Percentiles rank a stretch among this genome's conserved stretches.
phyloP scores from a whole-genome alignment of 2,888 invertebrate species.

The Tridacna crocea region DNA sequence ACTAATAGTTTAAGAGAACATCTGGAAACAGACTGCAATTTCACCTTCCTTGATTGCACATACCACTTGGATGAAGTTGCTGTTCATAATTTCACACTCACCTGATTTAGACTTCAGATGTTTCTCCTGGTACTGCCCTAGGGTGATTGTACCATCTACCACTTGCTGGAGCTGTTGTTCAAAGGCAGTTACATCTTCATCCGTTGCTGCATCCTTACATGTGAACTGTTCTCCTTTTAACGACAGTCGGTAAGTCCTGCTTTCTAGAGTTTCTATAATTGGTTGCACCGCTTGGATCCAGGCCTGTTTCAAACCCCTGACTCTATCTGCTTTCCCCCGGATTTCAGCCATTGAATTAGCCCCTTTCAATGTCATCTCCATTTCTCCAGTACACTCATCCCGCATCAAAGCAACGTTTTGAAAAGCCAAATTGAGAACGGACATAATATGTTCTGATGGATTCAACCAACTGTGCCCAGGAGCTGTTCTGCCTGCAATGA shows the following conservation, averaged over 20 bases:
- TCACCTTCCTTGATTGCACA: no score
- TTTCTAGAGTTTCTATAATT: not conserved
- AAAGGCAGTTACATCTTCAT: not conserved
- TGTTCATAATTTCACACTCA: no score
- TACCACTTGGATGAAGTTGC: no score
- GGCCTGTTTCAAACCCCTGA: not conserved
- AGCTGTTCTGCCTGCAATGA: slow-evolving; percentile 45
- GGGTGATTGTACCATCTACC: not conserved
- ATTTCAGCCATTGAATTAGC: not conserved
- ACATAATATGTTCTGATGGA: slow-evolving; percentile 60
- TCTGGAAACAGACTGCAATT: no score
- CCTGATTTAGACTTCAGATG: not conserved
- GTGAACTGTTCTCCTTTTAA: not conserved
- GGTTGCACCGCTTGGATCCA: not conserved
- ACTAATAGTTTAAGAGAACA: no score
- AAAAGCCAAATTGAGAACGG: slow-evolving; percentile 47
- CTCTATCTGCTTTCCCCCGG: not conserved
- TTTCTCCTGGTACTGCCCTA: not conserved
- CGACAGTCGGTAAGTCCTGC: not conserved
- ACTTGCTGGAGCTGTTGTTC: not conserved
- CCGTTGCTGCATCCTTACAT: not conserved
- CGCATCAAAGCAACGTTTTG: slow-evolving; percentile 54
- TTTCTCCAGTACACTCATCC: slow-evolving; percentile 18
- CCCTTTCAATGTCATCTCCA: slow-evolving; percentile 30
- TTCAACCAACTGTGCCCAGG: slow-evolving; percentile 58